Percentiles rank a stretch among this genome's conserved stretches.
These are phyloP conservation scores for Lobophora halterata DNA, from an alignment of 2,888 invertebrate genomes.

Conservation along the genomic window DNA sequence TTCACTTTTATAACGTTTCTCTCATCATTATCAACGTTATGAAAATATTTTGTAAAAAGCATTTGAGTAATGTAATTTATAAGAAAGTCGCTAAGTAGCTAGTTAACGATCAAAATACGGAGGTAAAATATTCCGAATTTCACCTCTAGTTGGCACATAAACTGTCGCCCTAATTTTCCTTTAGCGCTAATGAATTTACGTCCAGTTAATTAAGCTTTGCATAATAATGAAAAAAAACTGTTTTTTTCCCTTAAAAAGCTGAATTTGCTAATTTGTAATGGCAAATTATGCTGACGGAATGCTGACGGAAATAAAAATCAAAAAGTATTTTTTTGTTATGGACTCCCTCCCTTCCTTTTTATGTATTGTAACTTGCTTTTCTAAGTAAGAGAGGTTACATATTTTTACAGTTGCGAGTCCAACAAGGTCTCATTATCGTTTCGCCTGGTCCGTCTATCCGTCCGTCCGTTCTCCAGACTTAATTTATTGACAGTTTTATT, in stretches of 20 bases:
- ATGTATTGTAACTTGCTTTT: too few relatives aligned
- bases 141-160: constrained; percentile 30
- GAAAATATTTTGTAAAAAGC: constrained; percentile 1
- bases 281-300: constrained; percentile 36
- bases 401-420: too few relatives aligned
- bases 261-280: constrained; percentile 64
- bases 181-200: constrained; percentile 53
- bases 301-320: constrained; percentile 15
- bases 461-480: too few relatives aligned
- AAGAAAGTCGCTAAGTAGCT: constrained; percentile 18
- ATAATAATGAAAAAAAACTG: constrained; percentile 62
- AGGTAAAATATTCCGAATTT: constrained; percentile 24
- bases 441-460: too few relatives aligned
- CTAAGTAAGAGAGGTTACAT: too few relatives aligned
- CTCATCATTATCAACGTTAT: too few relatives aligned
- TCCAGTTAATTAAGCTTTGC: constrained; percentile 70
- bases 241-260: constrained; percentile 54
- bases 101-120: constrained; percentile 22
- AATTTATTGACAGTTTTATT: too few relatives aligned
- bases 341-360: too few relatives aligned
- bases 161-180: constrained; percentile 52
- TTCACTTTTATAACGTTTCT: too few relatives aligned
- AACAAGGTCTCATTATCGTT: too few relatives aligned
- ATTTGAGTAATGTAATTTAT: constrained; percentile 14
- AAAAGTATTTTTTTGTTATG: too few relatives aligned